Evolutionary conservation across 2,888 invertebrate genomes (phyloP), one percentile per base, ranked within the genome.

Genomic region (Petrophora chlorosata): DNA sequence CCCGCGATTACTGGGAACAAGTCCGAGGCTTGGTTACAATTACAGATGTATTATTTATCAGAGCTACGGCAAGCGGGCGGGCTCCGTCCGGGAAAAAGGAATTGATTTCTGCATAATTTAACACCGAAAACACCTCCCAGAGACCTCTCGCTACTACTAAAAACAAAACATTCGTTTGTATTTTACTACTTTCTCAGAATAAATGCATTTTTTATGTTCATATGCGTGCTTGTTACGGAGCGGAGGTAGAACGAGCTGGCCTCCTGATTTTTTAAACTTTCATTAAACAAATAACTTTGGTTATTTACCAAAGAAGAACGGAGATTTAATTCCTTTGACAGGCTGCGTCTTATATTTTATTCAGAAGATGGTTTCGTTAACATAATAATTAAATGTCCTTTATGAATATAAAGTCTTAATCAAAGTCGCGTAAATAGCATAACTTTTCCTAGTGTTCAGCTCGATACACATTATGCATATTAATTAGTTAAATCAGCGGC

Each of bases 31-130:
- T 67, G 76, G 76, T 80, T 80, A 82, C 85, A 85, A 88, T 89
- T 89, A 89, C 85, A 76, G 65, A 85, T 85, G 81, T 84, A 81
- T 87, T 87, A 90, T 87, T 85, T 86, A 88, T 82, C 80, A 80
- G 77, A 67, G n/a, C n/a, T n/a, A n/a, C 65, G 71, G 76, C 71
- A 76, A 67, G 71, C n/a, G 70, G 65, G 72, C 64, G 69, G 71
- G 72, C 70, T 57, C 67, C 73, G 76, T 76, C 77, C 79, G 81
- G 76, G n/a, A 76, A 68, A 79, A 86, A 87, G 84, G 82, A 90
- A 90, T 90, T 89, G 89, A 89, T 89, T 86, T 89, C 79, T 90
- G 84, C 86, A 90, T 90, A 88, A 89, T 89, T 90, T 86, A 89
- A 74, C 77, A 85, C 73, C 73, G 79, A 81, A 84, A 88, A 87